These are phyloP conservation scores for Melanaphis sacchari DNA, from an alignment of 1,140 invertebrate genomes.

Conservation along the genomic window DNA sequence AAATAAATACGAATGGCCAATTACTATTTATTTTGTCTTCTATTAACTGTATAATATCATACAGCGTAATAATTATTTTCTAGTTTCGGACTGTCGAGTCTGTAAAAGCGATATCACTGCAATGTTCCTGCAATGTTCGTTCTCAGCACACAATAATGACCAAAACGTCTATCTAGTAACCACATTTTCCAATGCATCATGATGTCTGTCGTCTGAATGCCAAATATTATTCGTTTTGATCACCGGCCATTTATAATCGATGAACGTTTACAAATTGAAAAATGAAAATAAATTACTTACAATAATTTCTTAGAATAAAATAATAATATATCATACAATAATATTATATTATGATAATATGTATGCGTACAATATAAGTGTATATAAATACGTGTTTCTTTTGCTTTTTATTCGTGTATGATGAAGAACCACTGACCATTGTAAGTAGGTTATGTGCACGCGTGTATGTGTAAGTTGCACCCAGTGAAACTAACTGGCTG, in stretches of 20 bases:
- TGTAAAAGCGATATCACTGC: background rate
- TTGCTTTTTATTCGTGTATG: background rate
- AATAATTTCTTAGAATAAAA: background rate
- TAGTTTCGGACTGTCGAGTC: background rate
- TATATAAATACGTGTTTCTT: background rate
- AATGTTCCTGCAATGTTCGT: background rate
- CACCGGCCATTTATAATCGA: background rate
- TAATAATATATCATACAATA: background rate
- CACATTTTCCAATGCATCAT: background rate
- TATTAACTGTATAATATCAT: background rate
- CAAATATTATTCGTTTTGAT: background rate
- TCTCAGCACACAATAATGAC: background rate
- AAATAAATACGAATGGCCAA: background rate
- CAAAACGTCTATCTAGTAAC: background rate
- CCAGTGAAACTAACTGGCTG: conserved; percentile 36
- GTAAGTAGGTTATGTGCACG: conserved; percentile 44
- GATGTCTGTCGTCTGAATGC: background rate
- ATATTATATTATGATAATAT: background rate
- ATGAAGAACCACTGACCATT: conserved; percentile 48
- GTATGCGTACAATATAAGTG: background rate
- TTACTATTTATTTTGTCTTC: background rate
- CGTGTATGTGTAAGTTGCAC: background rate
- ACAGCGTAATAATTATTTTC: background rate
- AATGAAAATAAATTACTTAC: background rate
- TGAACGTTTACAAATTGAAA: background rate